These are phyloP conservation scores for Drosophila lowei DNA, from an alignment of 1,140 invertebrate species.

Conservation along the genomic window DNA sequence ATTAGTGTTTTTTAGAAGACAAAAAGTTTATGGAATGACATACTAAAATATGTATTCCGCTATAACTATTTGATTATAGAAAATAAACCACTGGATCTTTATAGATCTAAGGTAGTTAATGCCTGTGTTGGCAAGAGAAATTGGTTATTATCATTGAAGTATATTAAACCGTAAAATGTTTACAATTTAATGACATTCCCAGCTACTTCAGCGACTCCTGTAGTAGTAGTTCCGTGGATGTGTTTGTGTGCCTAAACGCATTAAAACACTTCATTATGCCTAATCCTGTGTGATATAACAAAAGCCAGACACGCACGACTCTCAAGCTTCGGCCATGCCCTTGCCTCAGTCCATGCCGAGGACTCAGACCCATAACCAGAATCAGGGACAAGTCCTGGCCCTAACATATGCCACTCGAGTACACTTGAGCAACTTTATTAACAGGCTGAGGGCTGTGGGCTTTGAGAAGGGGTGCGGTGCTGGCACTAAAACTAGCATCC, in stretches of 20 bases:
- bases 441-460: conserved; percentile 21
- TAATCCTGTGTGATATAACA: conserved; percentile 78
- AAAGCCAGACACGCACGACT: conserved; percentile 67
- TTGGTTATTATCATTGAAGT: conserved; percentile 37
- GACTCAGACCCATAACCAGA: neutral
- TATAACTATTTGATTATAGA: too few species aligned
- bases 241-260: conserved; percentile 74
- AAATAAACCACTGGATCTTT: too few species aligned
- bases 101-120: neutral
- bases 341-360: conserved; percentile 1
- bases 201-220: conserved; percentile 25
- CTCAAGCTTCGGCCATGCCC: conserved; percentile 35
- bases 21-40: too few species aligned
- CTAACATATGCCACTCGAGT: conserved; percentile 67
- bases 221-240: conserved; percentile 22
- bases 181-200: conserved; percentile 68
- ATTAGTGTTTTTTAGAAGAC: too few species aligned
- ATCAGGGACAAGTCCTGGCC: conserved; percentile 14
- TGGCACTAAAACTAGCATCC: conserved; percentile 45
- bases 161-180: conserved; percentile 50
- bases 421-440: conserved; percentile 80
- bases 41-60: too few species aligned
- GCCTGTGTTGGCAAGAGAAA: conserved; percentile 2
- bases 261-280: conserved; percentile 80
- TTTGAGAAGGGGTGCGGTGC: conserved; percentile 33